Conservation (phyloP, 53 echinoderm and acorn worm genomes). For the Henricia sp. region DNA sequence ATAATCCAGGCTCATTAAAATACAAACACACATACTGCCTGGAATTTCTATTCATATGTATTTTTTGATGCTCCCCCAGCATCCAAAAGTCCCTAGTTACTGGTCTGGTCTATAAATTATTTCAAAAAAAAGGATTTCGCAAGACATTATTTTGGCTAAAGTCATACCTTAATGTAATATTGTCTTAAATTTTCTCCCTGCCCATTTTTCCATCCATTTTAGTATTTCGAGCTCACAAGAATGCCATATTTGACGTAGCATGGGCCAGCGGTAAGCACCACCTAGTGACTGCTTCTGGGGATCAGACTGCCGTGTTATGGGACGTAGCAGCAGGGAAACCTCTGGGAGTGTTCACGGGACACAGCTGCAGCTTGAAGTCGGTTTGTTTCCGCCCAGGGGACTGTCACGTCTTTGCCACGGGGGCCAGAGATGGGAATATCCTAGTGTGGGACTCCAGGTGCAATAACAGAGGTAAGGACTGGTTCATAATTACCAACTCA, state of each 20-base stretch:
- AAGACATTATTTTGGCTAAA: too few species aligned
- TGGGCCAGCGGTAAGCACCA: conserved; percentile 82
- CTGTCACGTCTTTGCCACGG: conserved; percentile 81
- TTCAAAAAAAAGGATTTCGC: too few species aligned
- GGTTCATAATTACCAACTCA: too few species aligned
- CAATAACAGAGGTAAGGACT: conserved; percentile 76
- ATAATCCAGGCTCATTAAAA: too few species aligned
- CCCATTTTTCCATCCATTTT: too few species aligned
- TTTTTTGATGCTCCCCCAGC: too few species aligned
- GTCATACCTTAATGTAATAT: too few species aligned
- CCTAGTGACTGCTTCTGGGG: conserved; percentile 94
- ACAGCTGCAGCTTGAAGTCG: conserved; percentile 94
- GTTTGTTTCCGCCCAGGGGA: conserved; percentile 77
- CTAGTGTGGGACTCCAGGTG: conserved; percentile 92
- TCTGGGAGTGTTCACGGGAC: conserved; percentile 80
- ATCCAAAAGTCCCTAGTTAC: too few species aligned
- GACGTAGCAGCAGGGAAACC: conserved; percentile 65
- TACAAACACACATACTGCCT: too few species aligned
- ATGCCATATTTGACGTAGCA: conserved; percentile 94
- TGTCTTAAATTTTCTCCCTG: too few species aligned
- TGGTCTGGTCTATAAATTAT: too few species aligned
- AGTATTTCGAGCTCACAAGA: conserved; percentile 92
- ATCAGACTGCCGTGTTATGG: conserved; percentile 97
- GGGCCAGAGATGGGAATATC: conserved; percentile 94
- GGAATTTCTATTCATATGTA: too few species aligned